Evolutionary conservation across 1,140 invertebrate genomes (phyloP), one percentile per base, ranked within the genome.

Genomic region (Pachypeltis micranthus): DNA sequence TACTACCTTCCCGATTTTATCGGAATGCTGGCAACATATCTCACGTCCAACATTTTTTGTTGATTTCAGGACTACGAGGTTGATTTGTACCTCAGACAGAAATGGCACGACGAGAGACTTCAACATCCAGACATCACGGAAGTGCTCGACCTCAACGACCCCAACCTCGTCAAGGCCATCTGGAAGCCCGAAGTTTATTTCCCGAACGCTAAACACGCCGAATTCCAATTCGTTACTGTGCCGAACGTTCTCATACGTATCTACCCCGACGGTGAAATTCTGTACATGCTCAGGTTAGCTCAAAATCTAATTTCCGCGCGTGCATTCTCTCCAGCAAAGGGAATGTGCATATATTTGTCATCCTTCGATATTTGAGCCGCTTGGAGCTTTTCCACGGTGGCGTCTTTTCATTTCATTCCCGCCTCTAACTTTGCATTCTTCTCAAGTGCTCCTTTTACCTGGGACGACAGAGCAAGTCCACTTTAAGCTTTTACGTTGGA

Each of bases 161-260:
- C 78, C 1, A 76, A 77, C 58, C 69, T 84, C 44, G 78, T 83
- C 1, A 78, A 80, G 65, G 73, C 75, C 47, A 79, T 86, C 59
- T 85, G 84, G 85, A 81, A 85, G 61, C 84, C 84, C 0, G 83
- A 86, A 69, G 78, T 83, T 1, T 86, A 84, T 70, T 85, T 86
- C 67, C 77, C 80, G 26, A 86, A 86, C 70, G 83, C 83, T 25
- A 86, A 85, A 72, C 75, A 80, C 63, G 83, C 81, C 0, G 79
- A 81, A 66, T 83, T 83, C 68, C 82, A 84, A 70, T 81, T 80
- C 66, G 83, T 84, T 23, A 84, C 81, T 0, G 81, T 86, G 12
- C 82, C 85, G 2, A 86, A 86, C 70, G 82, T 84, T 31, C 71
- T 86, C 3, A 80, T 86, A 66, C 72, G 85, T 60, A 81, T 86